Conservation (phyloP, 2,113 vertebrate genomes). For the Eleginops maclovinus region DNA sequence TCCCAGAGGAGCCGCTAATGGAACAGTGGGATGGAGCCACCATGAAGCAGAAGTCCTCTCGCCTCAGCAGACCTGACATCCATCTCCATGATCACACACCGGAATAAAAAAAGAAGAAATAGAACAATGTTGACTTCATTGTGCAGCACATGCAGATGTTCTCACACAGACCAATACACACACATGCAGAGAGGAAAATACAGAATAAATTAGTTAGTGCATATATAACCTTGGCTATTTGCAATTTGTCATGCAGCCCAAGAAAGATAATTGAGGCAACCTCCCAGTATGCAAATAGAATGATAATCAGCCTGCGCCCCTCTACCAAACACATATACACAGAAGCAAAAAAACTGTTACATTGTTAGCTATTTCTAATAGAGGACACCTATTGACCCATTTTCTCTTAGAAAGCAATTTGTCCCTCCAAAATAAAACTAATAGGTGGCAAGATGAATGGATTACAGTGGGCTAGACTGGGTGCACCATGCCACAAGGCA, state of each 20-base stretch:
- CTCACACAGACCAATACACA: slow-evolving; percentile 13
- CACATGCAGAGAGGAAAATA: slow-evolving; percentile 41
- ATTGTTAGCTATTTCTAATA: slow-evolving; percentile 83
- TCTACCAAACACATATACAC: slow-evolving; percentile 66
- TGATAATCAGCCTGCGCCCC: slow-evolving; percentile 75
- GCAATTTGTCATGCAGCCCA: slow-evolving; percentile 79
- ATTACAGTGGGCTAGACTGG: slow-evolving; percentile 80
- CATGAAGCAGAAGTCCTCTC: slow-evolving; percentile 79
- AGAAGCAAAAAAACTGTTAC: slow-evolving; percentile 68
- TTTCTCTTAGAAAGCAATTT: slow-evolving; percentile 87
- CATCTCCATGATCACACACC: slow-evolving; percentile 75
- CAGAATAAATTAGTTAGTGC: slow-evolving; percentile 70
- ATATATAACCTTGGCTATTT: slow-evolving; percentile 77
- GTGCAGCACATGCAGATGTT: slow-evolving; percentile 29
- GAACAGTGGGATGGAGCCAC: slow-evolving; percentile 87
- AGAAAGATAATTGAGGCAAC: slow-evolving; percentile 82
- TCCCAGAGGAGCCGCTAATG: slow-evolving; percentile 87
- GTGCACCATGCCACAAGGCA: slow-evolving; percentile 81
- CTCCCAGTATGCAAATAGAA: slow-evolving; percentile 81
- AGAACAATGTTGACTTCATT: slow-evolving; percentile 65
- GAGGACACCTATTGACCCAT: slow-evolving; percentile 86
- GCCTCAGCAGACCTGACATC: slow-evolving; percentile 72
- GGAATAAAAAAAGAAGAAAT: slow-evolving; percentile 30
- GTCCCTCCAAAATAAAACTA: slow-evolving; percentile 87
- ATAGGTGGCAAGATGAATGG: slow-evolving; percentile 89